Evolutionary conservation across 2,888 invertebrate genomes (phyloP), one percentile per base, ranked within the genome.

Genomic region (Helicoverpa assulta): DNA sequence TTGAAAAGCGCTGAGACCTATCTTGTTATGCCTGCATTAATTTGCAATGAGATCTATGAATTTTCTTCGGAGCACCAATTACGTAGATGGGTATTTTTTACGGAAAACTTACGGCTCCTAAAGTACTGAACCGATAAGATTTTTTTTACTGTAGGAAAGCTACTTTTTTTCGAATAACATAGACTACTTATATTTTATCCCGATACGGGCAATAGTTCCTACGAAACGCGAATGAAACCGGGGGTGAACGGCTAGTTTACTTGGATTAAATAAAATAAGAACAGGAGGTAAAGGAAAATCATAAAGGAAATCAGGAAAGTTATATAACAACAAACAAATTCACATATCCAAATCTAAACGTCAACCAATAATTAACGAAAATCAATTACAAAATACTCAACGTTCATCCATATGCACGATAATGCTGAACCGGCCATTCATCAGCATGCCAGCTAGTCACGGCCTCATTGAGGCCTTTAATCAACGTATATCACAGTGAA

Each of bases 401-500:
- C 56, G 18, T 52, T 6, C 47, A 37, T 43, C 16, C 60, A 37
- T 57, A 81, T 67, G 60, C 50, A 69, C 70, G 18, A 69, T 65
- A 59, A 62, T 53, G 47, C 14, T 57, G 55, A 40, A 66, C 82
- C 65, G 21, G 40, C 43, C 47, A 67, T 72, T 67, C 63, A 70
- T 67, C 66, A 76, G 69, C 61, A 47, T 12, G 53, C 55, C 43
- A 26, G 58, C 59, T 73, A 67, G 61, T 59, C 29, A 59, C 16
- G 59, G 19, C 62, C 58, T 58, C 67, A 72, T 70, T 82, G 18
- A 29, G 57, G 65, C 59, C 54, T 80, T 71, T 82, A 80, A 80
- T 80, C 82, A 82, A 75, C 72, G 67, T 58, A 56, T 67, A 67
- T 65, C 69, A 62, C 76, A 76, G 76, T 72, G 72, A 82, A 76